phyloP scores from a whole-genome alignment of 2,888 invertebrate species.

The Brachyptera risi region DNA sequence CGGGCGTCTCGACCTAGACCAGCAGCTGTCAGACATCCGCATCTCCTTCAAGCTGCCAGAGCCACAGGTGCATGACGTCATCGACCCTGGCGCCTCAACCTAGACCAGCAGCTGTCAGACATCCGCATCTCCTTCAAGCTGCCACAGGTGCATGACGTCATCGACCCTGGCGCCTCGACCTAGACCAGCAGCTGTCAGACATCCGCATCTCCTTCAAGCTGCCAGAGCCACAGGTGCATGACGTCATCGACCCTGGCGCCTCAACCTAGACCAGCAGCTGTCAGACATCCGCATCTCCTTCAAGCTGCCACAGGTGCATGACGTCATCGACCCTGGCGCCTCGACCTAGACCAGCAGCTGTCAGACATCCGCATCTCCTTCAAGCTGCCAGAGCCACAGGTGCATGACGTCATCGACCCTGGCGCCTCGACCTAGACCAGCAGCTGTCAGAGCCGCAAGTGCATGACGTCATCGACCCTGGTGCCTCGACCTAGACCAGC shows the following conservation, averaged over 20 bases:
- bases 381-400: slow-evolving; percentile 34
- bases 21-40: slow-evolving; percentile 69
- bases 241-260: background rate
- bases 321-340: background rate
- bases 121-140: slow-evolving; percentile 47
- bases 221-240: slow-evolving; percentile 31
- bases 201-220: slow-evolving; percentile 47
- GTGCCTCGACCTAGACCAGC: slow-evolving; percentile 55
- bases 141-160: slow-evolving; percentile 29
- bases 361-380: slow-evolving; percentile 58
- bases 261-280: slow-evolving; percentile 60
- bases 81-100: background rate
- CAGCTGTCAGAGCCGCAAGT: slow-evolving; percentile 57
- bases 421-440: slow-evolving; percentile 53
- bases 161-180: background rate
- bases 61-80: slow-evolving; percentile 20
- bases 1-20: slow-evolving; percentile 49
- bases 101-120: slow-evolving; percentile 71
- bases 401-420: background rate
- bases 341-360: slow-evolving; percentile 60
- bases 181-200: slow-evolving; percentile 71
- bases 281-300: slow-evolving; percentile 58
- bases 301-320: slow-evolving; percentile 33
- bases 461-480: background rate
- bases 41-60: slow-evolving; percentile 35